Evolutionary conservation across 2,888 invertebrate genomes (phyloP).

Genomic region (Pilophorus perplexus): DNA sequence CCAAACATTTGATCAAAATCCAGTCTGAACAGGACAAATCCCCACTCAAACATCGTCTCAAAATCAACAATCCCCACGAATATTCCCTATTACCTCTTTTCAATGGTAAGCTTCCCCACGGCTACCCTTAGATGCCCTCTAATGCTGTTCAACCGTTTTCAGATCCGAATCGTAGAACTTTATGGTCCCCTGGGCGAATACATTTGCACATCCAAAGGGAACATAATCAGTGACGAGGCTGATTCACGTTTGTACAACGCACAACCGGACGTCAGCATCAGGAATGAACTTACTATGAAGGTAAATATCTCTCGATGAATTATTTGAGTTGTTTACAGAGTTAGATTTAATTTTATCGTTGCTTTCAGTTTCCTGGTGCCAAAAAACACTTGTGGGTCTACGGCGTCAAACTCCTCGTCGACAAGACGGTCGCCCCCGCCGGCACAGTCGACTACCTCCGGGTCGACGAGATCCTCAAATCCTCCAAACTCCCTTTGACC

Average conservation of each 20-base stretch:
- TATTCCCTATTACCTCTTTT: too few relatives aligned
- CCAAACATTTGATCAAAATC: too few relatives aligned
- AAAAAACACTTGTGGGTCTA: conserved; percentile 54
- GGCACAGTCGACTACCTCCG: conserved; percentile 47
- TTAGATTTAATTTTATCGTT: too few relatives aligned
- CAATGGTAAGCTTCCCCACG: too few relatives aligned
- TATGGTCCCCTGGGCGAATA: conserved; percentile 55
- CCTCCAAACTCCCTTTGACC: conserved; percentile 48
- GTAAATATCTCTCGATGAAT: conserved; percentile 13
- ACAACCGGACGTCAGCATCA: conserved; percentile 49
- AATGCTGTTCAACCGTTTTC: too few relatives aligned
- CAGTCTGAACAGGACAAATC: too few relatives aligned
- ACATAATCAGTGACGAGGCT: conserved; percentile 53
- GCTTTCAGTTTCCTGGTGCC: conserved; percentile 51
- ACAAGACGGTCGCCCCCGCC: conserved; percentile 46
- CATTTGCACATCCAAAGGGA: conserved; percentile 52
- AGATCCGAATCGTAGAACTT: conserved; percentile 53
- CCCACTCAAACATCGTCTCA: too few relatives aligned
- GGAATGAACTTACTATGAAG: conserved; percentile 39
- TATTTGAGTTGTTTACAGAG: too few relatives aligned
- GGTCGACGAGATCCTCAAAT: conserved; percentile 48
- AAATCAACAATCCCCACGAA: too few relatives aligned
- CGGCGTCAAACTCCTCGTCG: conserved; percentile 52
- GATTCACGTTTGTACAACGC: conserved; percentile 43
- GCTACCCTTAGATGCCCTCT: too few relatives aligned